phyloP scores from a whole-genome alignment of 2,797 vertebrate species.

The Falco cherrug region DNA sequence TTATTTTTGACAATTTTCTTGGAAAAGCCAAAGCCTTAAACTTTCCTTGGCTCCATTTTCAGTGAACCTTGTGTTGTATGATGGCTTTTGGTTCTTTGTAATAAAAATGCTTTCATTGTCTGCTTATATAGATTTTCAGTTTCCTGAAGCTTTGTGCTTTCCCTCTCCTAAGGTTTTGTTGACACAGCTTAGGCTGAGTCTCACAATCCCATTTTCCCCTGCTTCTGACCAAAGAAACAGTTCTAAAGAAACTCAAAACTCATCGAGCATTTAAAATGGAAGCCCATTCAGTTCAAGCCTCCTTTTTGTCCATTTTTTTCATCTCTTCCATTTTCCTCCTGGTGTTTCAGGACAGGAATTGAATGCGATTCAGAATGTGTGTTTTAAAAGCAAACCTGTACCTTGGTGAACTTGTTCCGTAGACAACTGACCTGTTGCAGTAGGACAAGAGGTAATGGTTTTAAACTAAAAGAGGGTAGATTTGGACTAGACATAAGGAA shows the following conservation, averaged over 20 bases:
- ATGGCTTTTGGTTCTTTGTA: conserved; percentile 6
- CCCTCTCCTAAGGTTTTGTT: background rate
- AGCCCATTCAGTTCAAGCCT: background rate
- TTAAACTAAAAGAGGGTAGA: background rate
- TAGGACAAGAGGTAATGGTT: background rate
- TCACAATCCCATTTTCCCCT: background rate
- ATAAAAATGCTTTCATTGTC: conserved; percentile 32
- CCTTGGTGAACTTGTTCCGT: background rate
- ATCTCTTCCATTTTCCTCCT: background rate
- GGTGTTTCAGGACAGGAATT: background rate
- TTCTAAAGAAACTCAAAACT: background rate
- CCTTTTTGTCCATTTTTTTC: background rate
- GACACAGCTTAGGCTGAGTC: background rate
- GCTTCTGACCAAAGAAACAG: background rate
- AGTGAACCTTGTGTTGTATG: background rate
- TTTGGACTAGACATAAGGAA: background rate
- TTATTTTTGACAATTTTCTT: conserved; percentile 3
- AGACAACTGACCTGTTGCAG: background rate
- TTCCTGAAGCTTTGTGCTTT: conserved; percentile 20
- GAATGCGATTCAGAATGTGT: background rate
- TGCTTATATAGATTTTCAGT: conserved; percentile 3
- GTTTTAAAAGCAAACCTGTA: background rate
- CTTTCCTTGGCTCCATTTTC: background rate
- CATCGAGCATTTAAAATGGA: background rate
- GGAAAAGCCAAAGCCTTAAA: background rate